Evolutionary conservation across 2,888 invertebrate species (phyloP).

Genomic region (Hirtodrosophila duncani): DNA sequence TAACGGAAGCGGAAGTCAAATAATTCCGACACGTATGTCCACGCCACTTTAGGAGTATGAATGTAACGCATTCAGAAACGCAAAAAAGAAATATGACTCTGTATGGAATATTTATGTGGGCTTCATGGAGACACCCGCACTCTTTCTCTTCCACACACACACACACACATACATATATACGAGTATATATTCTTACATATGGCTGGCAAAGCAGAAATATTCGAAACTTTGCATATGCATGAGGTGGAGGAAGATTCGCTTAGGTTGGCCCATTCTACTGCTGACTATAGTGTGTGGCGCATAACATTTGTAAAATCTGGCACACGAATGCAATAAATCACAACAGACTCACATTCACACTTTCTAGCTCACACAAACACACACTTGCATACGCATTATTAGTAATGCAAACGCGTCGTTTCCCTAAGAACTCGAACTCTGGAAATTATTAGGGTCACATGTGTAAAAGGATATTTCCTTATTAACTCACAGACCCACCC

Average conservation of each 20-base stretch:
- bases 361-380: slow-evolving; percentile 5
- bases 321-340: slow-evolving; percentile 76
- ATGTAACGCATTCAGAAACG: slow-evolving; percentile 56
- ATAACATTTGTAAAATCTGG: slow-evolving; percentile 75
- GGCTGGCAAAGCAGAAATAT: slow-evolving; percentile 51
- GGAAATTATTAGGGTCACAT: slow-evolving; percentile 71
- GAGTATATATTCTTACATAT: slow-evolving; percentile 55
- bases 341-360: slow-evolving; percentile 37
- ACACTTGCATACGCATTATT: slow-evolving; percentile 43
- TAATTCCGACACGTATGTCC: slow-evolving; percentile 72
- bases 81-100: slow-evolving; percentile 63
- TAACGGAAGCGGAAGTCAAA: slow-evolving; percentile 56
- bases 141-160: no score
- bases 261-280: slow-evolving; percentile 1
- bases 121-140: slow-evolving; percentile 19
- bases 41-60: slow-evolving; percentile 59
- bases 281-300: slow-evolving; percentile 51
- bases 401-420: slow-evolving; percentile 63
- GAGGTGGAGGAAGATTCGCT: slow-evolving; percentile 23
- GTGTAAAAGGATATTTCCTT: slow-evolving; percentile 74
- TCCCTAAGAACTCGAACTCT: slow-evolving; percentile 55
- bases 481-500: slow-evolving; percentile 47
- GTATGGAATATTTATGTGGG: slow-evolving; percentile 62
- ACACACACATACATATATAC: slow-evolving; percentile 11
- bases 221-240: slow-evolving; percentile 73